These are phyloP conservation scores for Heliconius nattereri DNA, from an alignment of 1,140 invertebrate species.

Conservation along the genomic window DNA sequence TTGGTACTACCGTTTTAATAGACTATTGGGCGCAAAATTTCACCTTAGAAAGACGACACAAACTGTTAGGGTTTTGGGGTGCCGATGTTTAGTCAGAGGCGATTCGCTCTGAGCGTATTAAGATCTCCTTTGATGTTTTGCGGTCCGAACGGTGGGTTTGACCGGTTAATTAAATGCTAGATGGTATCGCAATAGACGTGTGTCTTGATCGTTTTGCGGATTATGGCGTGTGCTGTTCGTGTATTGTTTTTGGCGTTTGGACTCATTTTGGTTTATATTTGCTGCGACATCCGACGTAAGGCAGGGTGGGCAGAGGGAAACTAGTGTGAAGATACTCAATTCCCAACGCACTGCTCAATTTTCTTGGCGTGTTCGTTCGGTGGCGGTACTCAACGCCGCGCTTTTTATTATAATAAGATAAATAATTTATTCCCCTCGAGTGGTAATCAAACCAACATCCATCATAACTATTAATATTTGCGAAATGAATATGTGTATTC, in stretches of 20 bases:
- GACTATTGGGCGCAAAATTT: constrained; percentile 76
- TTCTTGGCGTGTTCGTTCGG: too few species aligned
- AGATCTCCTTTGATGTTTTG: constrained; percentile 78
- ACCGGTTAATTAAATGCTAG: constrained; percentile 75
- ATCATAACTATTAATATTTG: constrained; percentile 36
- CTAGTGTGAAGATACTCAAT: too few species aligned
- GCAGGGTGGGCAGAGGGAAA: too few species aligned
- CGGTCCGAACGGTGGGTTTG: constrained; percentile 70
- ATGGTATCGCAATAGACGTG: constrained; percentile 62
- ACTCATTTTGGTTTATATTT: not conserved
- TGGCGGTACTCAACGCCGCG: too few species aligned
- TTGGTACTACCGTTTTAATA: constrained; percentile 79
- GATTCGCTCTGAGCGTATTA: constrained; percentile 76
- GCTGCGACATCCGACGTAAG: too few species aligned
- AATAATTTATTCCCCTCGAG: too few species aligned
- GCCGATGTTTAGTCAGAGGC: constrained; percentile 65
- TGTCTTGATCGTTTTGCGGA: constrained; percentile 64
- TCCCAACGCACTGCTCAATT: too few species aligned
- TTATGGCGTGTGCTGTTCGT: constrained; percentile 46
- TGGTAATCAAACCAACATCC: too few species aligned
- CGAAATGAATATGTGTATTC: constrained; percentile 21
- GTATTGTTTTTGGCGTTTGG: not conserved
- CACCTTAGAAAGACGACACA: constrained; percentile 71
- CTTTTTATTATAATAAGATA: not conserved
- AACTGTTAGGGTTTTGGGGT: constrained; percentile 61